Evolutionary conservation across 2,797 vertebrate genomes (phyloP), one percentile per base, ranked within the genome.

Genomic region (Masticophis lateralis): DNA sequence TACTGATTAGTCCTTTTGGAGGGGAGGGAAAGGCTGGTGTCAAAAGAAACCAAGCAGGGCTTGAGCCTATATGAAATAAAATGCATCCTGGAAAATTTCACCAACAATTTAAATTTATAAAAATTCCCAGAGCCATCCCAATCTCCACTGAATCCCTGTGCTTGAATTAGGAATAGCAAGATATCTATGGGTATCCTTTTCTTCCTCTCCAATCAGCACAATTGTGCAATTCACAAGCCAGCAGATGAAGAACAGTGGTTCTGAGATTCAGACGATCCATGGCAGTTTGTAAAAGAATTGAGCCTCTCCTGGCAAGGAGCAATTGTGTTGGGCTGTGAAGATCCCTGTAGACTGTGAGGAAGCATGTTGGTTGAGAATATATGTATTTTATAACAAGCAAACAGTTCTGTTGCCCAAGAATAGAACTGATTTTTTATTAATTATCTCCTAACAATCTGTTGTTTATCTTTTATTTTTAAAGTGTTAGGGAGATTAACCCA

Each of bases 361-460:
- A 94, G 89, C 90, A 37, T 0, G 95, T 94, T 90, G 96, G 96
- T 95, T 14, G 11, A 0, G 74, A 55, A 87, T 95, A 92, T n/a
- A 4, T 20, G 0, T 16, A 0, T 93, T 87, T 55, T 22, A 9
- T 93, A 27, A 87, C 60, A 86, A 60, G 22, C 79, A 32, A 66
- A 60, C 91, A n/a, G 28, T 69, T 55, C 12, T 20, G 92, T 28
- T 32, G 96, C 92, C 37, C 22, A 69, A 93, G 94, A 90, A 59
- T 92, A 94, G 94, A 95, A 94, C 88, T 90, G 94, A 94, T 60
- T 20, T 74, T 89, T 95, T 51, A 94, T 96, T 95, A 96, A 94
- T 95, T 96, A 93, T 90, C 94, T 95, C 91, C 43, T 37, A 91
- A 79, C 5, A 95, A 86, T 95, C 93, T 79, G 88, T 55, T 94